Percentiles rank a stretch among this genome's conserved stretches.
Conservation (phyloP, 2,113 vertebrate species). For the Choloepus hoffmanni region DNA sequence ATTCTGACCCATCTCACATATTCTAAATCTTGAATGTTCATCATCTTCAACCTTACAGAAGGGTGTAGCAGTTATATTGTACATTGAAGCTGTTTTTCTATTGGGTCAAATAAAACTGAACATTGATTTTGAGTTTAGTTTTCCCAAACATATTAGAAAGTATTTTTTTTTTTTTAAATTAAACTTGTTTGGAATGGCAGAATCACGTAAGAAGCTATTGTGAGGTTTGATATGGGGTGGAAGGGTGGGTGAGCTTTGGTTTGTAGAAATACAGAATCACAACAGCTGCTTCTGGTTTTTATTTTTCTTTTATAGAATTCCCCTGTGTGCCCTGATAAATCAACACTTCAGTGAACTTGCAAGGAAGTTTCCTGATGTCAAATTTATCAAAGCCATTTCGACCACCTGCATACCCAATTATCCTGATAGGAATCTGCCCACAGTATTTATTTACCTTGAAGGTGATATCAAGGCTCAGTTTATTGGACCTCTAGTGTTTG, state of each 20-base stretch:
- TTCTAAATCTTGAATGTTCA: background rate
- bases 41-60: background rate
- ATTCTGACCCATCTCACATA: background rate
- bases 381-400: conserved; percentile 97
- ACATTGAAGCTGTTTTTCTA: background rate
- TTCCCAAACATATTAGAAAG: background rate
- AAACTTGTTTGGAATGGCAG: background rate
- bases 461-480: too few relatives aligned
- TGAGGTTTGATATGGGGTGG: background rate
- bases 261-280: background rate
- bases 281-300: background rate
- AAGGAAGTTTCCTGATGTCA: conserved; percentile 95
- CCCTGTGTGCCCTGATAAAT: conserved; percentile 96
- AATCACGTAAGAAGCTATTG: background rate
- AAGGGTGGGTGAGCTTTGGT: background rate
- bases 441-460: conserved; percentile 94
- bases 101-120: background rate
- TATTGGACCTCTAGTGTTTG: too few relatives aligned
- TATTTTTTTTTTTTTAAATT: background rate
- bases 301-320: conserved; percentile 89
- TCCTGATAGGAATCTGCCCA: conserved; percentile 97
- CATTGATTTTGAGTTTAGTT: conserved; percentile 35
- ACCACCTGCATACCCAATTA: conserved; percentile 99
- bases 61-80: background rate
- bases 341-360: conserved; percentile 93